A percentile compares a stretch with the other conserved stretches of the same genome.
phyloP scores from a whole-genome alignment of 1,140 invertebrate species.

The Hormaphis cornu region DNA sequence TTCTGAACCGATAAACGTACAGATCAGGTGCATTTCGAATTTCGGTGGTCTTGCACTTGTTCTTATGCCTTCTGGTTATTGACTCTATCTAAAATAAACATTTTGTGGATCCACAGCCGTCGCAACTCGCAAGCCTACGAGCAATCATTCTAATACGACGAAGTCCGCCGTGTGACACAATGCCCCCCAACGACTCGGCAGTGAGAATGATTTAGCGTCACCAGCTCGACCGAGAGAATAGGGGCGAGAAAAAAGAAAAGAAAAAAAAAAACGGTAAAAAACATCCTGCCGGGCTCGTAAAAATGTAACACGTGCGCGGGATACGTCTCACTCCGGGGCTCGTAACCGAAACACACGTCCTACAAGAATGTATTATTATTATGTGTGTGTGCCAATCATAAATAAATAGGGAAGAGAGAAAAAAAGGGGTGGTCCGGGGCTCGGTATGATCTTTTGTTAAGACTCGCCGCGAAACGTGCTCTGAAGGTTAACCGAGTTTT shows the following conservation, averaged over 20 bases:
- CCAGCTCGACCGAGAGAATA: background rate
- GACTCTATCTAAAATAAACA: too few relatives aligned
- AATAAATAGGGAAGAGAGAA: background rate
- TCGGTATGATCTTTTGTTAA: slow-evolving; percentile 23
- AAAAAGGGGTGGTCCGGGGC: background rate
- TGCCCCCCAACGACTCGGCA: background rate
- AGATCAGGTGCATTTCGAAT: too few relatives aligned
- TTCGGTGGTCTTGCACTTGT: too few relatives aligned
- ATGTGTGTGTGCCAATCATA: slow-evolving; percentile 18
- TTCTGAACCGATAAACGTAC: too few relatives aligned
- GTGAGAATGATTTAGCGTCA: slow-evolving; percentile 25
- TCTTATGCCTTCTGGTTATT: too few relatives aligned
- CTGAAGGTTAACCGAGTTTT: slow-evolving; percentile 28
- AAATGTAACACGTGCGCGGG: slow-evolving; percentile 8
- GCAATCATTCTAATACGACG: background rate
- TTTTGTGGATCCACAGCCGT: too few relatives aligned
- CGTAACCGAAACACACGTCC: slow-evolving; percentile 14
- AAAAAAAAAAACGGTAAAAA: background rate
- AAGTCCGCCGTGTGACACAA: too few relatives aligned
- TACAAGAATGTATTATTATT: slow-evolving; percentile 20
- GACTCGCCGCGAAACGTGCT: slow-evolving; percentile 13
- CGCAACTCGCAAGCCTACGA: too few relatives aligned
- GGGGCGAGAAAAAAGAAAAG: background rate
- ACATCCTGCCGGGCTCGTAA: background rate
- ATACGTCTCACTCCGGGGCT: slow-evolving; percentile 10